Evolutionary conservation across 2,888 invertebrate genomes (phyloP).

Genomic region (Eupithecia insigniata): DNA sequence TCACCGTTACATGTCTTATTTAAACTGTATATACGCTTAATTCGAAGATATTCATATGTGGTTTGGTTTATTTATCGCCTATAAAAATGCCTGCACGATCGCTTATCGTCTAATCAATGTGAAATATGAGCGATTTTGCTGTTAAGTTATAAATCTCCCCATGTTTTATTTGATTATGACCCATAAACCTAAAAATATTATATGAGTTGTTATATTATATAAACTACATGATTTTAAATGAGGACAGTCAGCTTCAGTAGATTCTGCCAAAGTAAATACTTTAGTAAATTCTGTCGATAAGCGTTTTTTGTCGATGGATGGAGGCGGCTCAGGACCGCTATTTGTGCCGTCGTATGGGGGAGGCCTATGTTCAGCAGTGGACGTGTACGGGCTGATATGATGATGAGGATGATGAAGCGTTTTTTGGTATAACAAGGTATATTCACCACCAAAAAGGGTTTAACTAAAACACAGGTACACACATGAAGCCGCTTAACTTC

Average conservation of each 20-base stretch:
- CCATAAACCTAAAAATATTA: slow-evolving; percentile 13
- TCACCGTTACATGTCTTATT: slow-evolving; percentile 77
- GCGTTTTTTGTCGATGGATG: too few species aligned
- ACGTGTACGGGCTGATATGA: too few species aligned
- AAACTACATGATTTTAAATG: neutral
- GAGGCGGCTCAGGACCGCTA: too few species aligned
- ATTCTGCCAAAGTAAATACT: neutral
- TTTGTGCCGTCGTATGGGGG: too few species aligned
- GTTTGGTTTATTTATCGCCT: slow-evolving; percentile 57
- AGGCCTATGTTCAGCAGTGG: too few species aligned
- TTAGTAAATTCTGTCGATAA: neutral
- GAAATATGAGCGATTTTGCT: slow-evolving; percentile 54
- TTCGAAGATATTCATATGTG: slow-evolving; percentile 63
- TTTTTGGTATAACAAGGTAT: too few species aligned
- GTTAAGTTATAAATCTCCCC: slow-evolving; percentile 44
- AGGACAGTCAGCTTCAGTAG: neutral
- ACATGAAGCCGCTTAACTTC: too few species aligned
- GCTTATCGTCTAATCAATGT: slow-evolving; percentile 60
- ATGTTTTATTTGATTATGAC: slow-evolving; percentile 40
- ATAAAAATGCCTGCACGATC: slow-evolving; percentile 59
- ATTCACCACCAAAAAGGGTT: too few species aligned
- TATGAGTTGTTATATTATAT: neutral
- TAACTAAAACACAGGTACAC: too few species aligned
- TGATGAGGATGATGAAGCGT: too few species aligned
- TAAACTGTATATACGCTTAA: slow-evolving; percentile 69